Conservation (phyloP, 2,113 vertebrate genomes). For the Eubucco bourcierii region DNA sequence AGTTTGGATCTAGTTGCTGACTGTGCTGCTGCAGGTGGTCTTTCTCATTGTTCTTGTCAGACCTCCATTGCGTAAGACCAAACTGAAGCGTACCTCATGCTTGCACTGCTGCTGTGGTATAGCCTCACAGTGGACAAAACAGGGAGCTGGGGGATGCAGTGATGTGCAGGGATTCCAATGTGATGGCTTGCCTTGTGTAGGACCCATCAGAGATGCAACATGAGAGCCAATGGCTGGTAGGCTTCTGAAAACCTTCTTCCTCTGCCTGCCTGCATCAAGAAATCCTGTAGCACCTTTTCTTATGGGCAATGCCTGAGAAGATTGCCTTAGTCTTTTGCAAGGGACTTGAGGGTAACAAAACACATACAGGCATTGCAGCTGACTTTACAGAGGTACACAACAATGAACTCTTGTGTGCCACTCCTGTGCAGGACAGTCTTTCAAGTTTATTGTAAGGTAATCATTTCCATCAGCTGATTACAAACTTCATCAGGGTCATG, state of each 20-base stretch:
- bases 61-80: background rate
- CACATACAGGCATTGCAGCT: background rate
- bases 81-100: background rate
- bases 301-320: background rate
- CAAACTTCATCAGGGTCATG: background rate
- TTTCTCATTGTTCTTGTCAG: background rate
- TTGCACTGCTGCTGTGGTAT: background rate
- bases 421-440: background rate
- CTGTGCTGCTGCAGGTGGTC: background rate
- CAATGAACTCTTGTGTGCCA: background rate
- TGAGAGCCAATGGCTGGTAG: rapidly evolving
- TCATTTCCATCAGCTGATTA: background rate
- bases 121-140: background rate
- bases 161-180: background rate
- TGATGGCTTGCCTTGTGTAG: background rate
- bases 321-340: background rate
- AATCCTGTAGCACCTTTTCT: background rate
- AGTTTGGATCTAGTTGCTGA: background rate
- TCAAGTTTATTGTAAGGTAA: background rate
- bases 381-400: background rate
- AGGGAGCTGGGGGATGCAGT: background rate
- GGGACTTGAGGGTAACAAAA: background rate
- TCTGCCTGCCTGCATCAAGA: background rate
- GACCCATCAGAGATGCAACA: background rate
- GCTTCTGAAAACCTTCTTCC: background rate